Percentiles rank a stretch among this genome's conserved stretches.
These are phyloP conservation scores for Laothoe populi DNA, from an alignment of 2,888 invertebrate genomes.

Conservation along the genomic window DNA sequence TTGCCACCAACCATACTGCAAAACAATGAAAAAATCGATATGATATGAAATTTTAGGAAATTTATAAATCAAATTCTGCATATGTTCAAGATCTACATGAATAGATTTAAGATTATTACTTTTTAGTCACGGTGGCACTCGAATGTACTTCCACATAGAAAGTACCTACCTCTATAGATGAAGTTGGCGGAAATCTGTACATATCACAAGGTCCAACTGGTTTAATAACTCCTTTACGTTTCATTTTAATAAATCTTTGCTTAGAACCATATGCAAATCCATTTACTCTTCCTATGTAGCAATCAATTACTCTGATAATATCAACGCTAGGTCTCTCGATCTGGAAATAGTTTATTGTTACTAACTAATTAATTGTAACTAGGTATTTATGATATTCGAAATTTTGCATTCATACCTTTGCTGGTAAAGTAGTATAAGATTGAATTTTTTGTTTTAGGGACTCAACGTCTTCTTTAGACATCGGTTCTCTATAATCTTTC, in stretches of 20 bases:
- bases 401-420: constrained; percentile 44
- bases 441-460: constrained; percentile 62
- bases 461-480: constrained; percentile 60
- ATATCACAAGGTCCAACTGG: constrained; percentile 82
- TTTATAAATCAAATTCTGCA: too few species aligned
- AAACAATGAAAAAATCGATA: constrained; percentile 31
- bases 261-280: constrained; percentile 83
- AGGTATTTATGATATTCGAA: background rate
- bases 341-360: constrained; percentile 41
- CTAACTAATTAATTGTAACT: too few species aligned
- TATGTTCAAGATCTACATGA: too few species aligned
- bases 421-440: constrained; percentile 58
- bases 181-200: constrained; percentile 75
- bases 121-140: too few species aligned
- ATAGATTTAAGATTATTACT: background rate
- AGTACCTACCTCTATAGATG: constrained; percentile 64
- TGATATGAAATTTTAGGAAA: too few species aligned
- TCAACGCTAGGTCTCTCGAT: constrained; percentile 64
- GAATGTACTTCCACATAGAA: too few species aligned
- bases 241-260: constrained; percentile 76
- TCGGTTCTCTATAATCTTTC: constrained; percentile 76
- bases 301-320: constrained; percentile 72
- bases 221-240: constrained; percentile 79
- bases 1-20: constrained; percentile 80
- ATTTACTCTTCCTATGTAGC: constrained; percentile 79